Base-by-base conservation (phyloP, 2,888 invertebrate genomes). In the Eupithecia inturbata region DNA sequence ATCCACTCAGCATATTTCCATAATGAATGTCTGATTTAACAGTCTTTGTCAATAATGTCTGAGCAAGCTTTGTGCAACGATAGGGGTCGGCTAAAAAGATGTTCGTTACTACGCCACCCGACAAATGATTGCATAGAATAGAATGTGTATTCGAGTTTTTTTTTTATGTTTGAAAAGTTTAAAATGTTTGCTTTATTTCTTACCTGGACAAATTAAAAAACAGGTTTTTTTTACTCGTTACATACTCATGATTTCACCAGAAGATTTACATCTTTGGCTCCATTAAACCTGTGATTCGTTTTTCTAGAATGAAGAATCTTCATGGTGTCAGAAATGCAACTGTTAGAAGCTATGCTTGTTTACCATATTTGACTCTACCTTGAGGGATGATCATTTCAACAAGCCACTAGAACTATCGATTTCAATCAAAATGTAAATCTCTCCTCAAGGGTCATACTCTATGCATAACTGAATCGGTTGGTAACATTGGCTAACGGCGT, bases 361-460 rank as follows among this genome's bases (percentile, higher is more conserved):
- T 49, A 5, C 0, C 4, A 26, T 31, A 19, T 62, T 16, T 28
- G 28, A n/a, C 6, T 41, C 19, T n/a, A 62, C 28, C 69, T 31
- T 45, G 63, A 63, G 31, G 31, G 63, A 66, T 31, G 64, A 70
- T 70, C 70, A 70, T 71, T 70, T 53, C 68, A 64, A 36, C 36
- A 36, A 36, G n/a, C n/a, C n/a, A 68, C 74, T 57, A 72, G 66
- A 74, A 74, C 74, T 76, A 77, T 78, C 57, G 77, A 72, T 68
- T 75, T 70, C 69, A 78, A 80, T 77, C 73, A 77, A 76, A 78
- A 76, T 76, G 72, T 77, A 75, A 77, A 77, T 77, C 68, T 68
- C 60, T 64, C 28, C 70, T 69, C 64, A 60, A 72, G 75, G 74
- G 74, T 53, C 36, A 67, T 70, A 75, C 71, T 69, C 74, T 71